A percentile compares a stretch with the other conserved stretches of the same genome.
Conservation (phyloP, 2,888 invertebrate genomes). For the Lithophane semibrunnea region DNA sequence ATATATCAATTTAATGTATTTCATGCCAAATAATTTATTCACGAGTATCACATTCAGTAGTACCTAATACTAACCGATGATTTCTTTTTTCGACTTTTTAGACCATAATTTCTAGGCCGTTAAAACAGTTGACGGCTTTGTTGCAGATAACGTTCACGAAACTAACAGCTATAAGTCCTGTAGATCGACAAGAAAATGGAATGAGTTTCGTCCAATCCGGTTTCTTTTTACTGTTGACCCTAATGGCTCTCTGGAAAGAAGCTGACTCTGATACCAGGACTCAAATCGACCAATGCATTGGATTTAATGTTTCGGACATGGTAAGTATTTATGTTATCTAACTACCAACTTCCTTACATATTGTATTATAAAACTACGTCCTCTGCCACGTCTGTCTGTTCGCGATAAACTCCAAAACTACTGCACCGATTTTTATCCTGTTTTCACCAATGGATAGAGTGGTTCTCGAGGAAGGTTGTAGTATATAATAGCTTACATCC, state of each 20-base stretch:
- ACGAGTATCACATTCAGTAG: neutral
- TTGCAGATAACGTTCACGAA: constrained; percentile 81
- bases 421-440: too few relatives aligned
- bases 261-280: constrained; percentile 76
- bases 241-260: constrained; percentile 80
- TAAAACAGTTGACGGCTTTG: constrained; percentile 1
- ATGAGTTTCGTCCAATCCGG: constrained; percentile 86
- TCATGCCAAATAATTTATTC: neutral
- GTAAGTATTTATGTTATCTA: constrained; percentile 77
- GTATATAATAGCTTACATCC: too few relatives aligned
- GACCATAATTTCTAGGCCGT: neutral
- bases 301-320: constrained; percentile 71
- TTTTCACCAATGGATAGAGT: too few relatives aligned
- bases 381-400: too few relatives aligned
- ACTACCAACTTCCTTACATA: neutral
- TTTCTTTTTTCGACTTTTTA: neutral
- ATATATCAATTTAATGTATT: neutral
- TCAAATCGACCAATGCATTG: constrained; percentile 80
- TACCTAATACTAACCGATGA: neutral
- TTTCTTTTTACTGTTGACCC: constrained; percentile 79
- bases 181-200: constrained; percentile 79
- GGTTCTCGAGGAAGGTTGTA: too few relatives aligned
- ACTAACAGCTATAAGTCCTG: constrained; percentile 74
- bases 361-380: too few relatives aligned
- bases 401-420: too few relatives aligned